Conservation (phyloP, 2,113 vertebrate genomes). For the Paralichthys olivaceus region DNA sequence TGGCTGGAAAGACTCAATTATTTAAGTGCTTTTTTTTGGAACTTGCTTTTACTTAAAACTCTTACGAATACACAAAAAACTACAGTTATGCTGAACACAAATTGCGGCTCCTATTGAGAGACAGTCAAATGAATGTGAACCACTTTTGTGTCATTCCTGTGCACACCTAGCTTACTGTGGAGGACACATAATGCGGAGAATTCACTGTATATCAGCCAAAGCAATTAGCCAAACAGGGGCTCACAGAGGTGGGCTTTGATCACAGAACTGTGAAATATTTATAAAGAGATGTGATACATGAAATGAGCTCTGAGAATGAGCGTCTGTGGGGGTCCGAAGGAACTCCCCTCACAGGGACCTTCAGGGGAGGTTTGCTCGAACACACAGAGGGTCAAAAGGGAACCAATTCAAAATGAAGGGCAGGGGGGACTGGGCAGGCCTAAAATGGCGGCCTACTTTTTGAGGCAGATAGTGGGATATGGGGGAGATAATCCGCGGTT, state of each 20-base stretch:
- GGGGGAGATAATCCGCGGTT: constrained; percentile 56
- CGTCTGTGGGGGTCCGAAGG: constrained; percentile 59
- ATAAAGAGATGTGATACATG: constrained; percentile 73
- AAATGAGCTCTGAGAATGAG: constrained; percentile 67
- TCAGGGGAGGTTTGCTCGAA: constrained; percentile 53
- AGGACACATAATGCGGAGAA: constrained; percentile 28
- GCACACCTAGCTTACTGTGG: constrained; percentile 4
- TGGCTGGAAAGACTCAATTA: background rate
- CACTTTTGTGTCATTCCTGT: background rate
- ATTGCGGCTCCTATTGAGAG: background rate
- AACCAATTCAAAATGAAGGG: constrained; percentile 64
- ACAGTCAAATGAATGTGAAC: background rate
- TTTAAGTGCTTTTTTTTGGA: background rate
- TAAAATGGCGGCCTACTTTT: constrained; percentile 62
- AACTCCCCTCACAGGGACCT: constrained; percentile 53
- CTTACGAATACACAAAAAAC: background rate
- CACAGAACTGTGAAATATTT: constrained; percentile 77
- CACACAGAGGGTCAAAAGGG: constrained; percentile 45
- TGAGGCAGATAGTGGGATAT: constrained; percentile 20
- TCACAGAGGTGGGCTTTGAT: constrained; percentile 73
- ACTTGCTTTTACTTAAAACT: background rate
- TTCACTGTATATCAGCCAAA: constrained; percentile 48
- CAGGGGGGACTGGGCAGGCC: constrained; percentile 29
- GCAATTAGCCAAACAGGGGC: constrained; percentile 68
- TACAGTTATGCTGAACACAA: background rate